Conservation (phyloP, 2,797 vertebrate genomes). For the Crax fasciolata region DNA sequence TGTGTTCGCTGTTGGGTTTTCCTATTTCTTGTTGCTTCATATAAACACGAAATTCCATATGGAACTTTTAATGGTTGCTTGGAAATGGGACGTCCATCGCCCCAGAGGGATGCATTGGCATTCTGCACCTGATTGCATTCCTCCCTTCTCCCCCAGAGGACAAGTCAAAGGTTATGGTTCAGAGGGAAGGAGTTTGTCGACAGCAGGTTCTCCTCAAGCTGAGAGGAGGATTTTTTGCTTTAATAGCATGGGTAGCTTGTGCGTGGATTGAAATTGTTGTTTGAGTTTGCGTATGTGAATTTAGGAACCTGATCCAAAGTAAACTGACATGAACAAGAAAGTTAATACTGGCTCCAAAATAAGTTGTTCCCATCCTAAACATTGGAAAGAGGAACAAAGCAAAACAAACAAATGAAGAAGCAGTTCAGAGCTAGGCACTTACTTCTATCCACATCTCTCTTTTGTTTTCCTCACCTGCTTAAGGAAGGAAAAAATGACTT, state of each 20-base stretch:
- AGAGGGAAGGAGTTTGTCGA: slow-evolving; percentile 48
- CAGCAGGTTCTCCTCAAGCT: slow-evolving; percentile 69
- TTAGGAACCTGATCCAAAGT: neutral
- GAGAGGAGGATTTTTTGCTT: slow-evolving; percentile 11
- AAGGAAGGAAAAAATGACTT: neutral
- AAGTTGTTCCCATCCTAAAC: neutral
- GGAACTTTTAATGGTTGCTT: slow-evolving; percentile 71
- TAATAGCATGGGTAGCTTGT: neutral
- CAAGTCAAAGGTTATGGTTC: slow-evolving; percentile 75
- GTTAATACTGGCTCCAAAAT: neutral
- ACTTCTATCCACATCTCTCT: neutral
- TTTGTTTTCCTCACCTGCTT: neutral
- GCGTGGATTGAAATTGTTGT: neutral
- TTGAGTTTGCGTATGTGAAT: neutral
- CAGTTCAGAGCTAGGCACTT: neutral
- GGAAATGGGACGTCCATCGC: slow-evolving; percentile 63
- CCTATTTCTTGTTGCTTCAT: slow-evolving; percentile 61
- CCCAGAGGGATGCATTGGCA: slow-evolving; percentile 35
- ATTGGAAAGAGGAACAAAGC: neutral
- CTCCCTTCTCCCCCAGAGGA: slow-evolving; percentile 60
- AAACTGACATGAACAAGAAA: neutral
- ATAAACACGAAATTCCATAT: slow-evolving; percentile 79
- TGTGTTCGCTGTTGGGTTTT: neutral
- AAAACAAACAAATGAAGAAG: neutral
- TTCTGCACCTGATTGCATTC: slow-evolving; percentile 82